These are phyloP conservation scores for Opisthograptis luteolata DNA, from an alignment of 2,888 invertebrate genomes.

Conservation along the genomic window DNA sequence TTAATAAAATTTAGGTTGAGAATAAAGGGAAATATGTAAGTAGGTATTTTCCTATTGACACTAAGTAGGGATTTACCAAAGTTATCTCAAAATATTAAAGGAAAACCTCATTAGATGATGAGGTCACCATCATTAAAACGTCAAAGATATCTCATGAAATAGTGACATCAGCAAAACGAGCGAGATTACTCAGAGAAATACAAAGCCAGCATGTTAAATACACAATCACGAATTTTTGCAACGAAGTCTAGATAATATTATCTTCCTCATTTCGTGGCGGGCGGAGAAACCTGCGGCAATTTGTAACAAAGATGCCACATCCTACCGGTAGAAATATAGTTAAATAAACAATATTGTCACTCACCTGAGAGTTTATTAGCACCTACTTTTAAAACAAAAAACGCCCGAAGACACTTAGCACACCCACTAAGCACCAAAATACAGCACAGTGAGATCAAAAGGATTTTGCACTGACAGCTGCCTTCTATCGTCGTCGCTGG, in stretches of 20 bases:
- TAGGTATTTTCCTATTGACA: too few relatives aligned
- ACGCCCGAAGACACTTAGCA: constrained; percentile 67
- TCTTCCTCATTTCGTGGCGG: constrained; percentile 1
- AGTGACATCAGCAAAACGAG: constrained; percentile 28
- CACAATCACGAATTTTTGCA: not conserved
- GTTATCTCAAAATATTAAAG: too few relatives aligned
- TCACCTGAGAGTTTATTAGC: constrained; percentile 71
- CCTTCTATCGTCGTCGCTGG: constrained; percentile 62
- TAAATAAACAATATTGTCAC: constrained; percentile 40
- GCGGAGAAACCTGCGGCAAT: constrained; percentile 23
- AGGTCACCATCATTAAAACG: constrained; percentile 15
- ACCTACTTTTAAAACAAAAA: constrained; percentile 61
- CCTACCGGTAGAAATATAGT: constrained; percentile 24
- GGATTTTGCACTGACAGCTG: constrained; percentile 67
- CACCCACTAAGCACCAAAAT: constrained; percentile 78
- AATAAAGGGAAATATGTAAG: too few relatives aligned
- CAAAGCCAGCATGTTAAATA: not conserved
- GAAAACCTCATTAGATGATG: too few relatives aligned
- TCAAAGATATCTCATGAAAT: constrained; percentile 58
- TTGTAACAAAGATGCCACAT: constrained; percentile 15
- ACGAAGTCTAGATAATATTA: not conserved
- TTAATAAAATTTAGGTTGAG: too few relatives aligned
- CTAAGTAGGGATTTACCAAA: too few relatives aligned
- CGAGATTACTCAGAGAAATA: not conserved
- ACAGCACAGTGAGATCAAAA: constrained; percentile 68